These are phyloP conservation scores for Chlorospingus flavigularis DNA, from an alignment of 2,797 vertebrate genomes.

Conservation along the genomic window DNA sequence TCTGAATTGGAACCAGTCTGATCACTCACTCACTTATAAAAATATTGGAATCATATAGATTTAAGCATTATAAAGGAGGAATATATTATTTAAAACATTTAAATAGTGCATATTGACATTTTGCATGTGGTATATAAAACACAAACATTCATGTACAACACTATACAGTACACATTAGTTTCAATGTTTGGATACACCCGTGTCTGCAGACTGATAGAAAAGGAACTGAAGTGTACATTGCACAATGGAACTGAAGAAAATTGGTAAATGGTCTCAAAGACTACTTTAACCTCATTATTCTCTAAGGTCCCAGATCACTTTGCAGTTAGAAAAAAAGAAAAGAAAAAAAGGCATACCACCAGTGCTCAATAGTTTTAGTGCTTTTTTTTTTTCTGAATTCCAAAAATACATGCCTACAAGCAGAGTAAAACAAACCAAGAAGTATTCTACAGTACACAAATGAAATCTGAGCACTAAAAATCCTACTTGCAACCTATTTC, in stretches of 20 bases:
- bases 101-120: constrained; percentile 85
- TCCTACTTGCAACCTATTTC: constrained; percentile 64
- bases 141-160: constrained; percentile 82
- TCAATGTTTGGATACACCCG: constrained; percentile 75
- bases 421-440: constrained; percentile 47
- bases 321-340: constrained; percentile 44
- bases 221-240: constrained; percentile 75
- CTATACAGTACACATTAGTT: constrained; percentile 81
- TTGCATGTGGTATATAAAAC: constrained; percentile 83
- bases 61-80: constrained; percentile 84
- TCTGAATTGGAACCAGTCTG: constrained; percentile 81
- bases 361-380: constrained; percentile 62
- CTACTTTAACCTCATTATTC: constrained; percentile 86
- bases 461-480: constrained; percentile 69
- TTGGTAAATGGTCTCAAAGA: constrained; percentile 73
- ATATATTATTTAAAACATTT: constrained; percentile 87
- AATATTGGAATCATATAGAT: constrained; percentile 86
- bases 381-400: constrained; percentile 50
- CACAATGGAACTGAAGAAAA: constrained; percentile 76
- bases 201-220: constrained; percentile 72
- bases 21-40: constrained; percentile 84
- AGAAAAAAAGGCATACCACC: constrained; percentile 63
- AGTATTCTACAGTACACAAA: constrained; percentile 63
- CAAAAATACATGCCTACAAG: constrained; percentile 67
- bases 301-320: constrained; percentile 70